phyloP scores from a whole-genome alignment of 2,797 vertebrate species.

The Botia kubotai region DNA sequence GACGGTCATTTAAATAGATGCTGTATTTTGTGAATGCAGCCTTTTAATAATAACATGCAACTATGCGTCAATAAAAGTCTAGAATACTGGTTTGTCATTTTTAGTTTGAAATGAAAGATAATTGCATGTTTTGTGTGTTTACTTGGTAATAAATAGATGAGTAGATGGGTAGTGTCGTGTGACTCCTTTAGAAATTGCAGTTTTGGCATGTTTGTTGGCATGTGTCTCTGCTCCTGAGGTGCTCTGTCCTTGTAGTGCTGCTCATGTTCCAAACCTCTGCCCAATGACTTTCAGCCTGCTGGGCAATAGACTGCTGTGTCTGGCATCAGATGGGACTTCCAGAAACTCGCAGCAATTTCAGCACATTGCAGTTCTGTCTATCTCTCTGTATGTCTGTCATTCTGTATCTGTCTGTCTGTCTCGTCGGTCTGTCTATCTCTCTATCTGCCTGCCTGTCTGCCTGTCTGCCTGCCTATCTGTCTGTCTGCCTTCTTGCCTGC shows the following conservation, averaged over 20 bases:
- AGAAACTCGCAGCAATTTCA: constrained; percentile 30
- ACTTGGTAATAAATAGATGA: constrained; percentile 22
- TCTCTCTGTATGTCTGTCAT: background rate
- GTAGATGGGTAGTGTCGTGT: constrained; percentile 18
- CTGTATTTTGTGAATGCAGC: background rate
- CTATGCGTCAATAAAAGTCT: background rate
- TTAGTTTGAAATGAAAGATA: background rate
- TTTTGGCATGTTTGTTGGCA: constrained; percentile 54
- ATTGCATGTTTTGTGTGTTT: background rate
- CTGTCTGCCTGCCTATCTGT: too few relatives aligned
- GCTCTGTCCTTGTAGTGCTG: constrained; percentile 43
- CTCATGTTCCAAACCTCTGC: constrained; percentile 55
- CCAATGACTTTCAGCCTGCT: constrained; percentile 55
- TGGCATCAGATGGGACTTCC: constrained; percentile 52
- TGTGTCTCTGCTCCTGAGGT: constrained; percentile 41
- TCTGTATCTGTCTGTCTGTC: background rate
- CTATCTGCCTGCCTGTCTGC: too few relatives aligned
- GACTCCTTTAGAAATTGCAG: constrained; percentile 40
- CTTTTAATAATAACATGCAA: constrained; percentile 7
- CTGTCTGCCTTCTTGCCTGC: too few relatives aligned
- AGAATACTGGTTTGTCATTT: background rate
- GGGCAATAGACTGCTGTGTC: constrained; percentile 51
- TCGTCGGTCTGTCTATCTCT: background rate
- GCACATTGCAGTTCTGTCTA: background rate
- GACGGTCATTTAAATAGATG: background rate